Percentiles rank a stretch among this genome's conserved stretches.
Conservation (phyloP, 2,797 vertebrate genomes). For the Rhynchotus rufescens region DNA sequence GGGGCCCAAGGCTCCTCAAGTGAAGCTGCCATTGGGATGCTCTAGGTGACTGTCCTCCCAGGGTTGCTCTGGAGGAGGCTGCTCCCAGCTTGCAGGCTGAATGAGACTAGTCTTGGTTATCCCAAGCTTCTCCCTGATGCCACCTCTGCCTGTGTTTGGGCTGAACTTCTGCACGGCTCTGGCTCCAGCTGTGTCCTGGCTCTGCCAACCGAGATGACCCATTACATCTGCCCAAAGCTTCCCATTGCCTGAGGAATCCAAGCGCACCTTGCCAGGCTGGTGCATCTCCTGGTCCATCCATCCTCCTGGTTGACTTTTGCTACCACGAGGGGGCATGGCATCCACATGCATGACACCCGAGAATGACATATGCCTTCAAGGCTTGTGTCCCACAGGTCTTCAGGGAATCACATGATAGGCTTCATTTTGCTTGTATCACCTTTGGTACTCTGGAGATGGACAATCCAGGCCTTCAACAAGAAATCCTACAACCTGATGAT, state of each 20-base stretch:
- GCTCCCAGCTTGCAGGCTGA: background rate
- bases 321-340: constrained; percentile 66
- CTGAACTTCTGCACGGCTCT: background rate
- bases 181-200: background rate
- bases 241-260: no score
- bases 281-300: background rate
- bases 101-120: background rate
- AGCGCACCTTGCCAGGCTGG: background rate
- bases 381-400: accelerated
- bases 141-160: background rate
- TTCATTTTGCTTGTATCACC: background rate
- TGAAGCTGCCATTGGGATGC: background rate
- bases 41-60: background rate
- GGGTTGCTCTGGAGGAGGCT: background rate
- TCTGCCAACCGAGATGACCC: background rate
- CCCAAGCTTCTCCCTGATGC: background rate
- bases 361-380: background rate
- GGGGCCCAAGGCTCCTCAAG: background rate
- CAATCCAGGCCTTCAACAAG: background rate
- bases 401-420: accelerated
- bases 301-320: background rate
- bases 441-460: background rate
- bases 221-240: background rate
- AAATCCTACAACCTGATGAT: background rate
- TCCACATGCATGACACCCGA: background rate